Evolutionary conservation across 2,797 vertebrate species (phyloP).

Genomic region (Rhinoraja longicauda): DNA sequence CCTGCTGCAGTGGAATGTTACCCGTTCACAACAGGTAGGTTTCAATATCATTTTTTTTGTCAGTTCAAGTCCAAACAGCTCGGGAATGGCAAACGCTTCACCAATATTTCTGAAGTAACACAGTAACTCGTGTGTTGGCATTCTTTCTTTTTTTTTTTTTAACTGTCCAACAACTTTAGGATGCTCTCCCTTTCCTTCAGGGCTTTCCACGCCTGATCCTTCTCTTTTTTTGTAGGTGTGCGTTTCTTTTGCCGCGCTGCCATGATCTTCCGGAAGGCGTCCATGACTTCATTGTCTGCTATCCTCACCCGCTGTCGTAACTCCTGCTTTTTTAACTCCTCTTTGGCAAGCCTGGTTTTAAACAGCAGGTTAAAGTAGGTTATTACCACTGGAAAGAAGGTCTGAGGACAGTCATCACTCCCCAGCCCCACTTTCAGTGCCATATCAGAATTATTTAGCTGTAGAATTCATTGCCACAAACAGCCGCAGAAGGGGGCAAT

Average conservation of each 20-base stretch:
- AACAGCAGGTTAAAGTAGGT: neutral
- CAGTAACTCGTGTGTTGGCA: slow-evolving; percentile 44
- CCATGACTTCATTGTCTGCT: slow-evolving; percentile 95
- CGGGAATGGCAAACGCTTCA: slow-evolving; percentile 3
- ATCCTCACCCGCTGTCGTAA: slow-evolving; percentile 88
- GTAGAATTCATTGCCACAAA: too few relatives aligned
- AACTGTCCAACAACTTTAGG: slow-evolving; percentile 86
- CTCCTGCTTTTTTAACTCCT: slow-evolving; percentile 91
- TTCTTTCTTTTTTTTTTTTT: slow-evolving; percentile 32
- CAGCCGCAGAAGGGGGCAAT: too few relatives aligned
- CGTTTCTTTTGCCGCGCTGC: slow-evolving; percentile 96
- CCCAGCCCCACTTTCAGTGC: neutral
- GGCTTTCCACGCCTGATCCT: slow-evolving; percentile 95
- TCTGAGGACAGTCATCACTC: neutral
- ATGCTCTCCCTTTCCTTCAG: slow-evolving; percentile 94
- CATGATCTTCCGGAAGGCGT: slow-evolving; percentile 95
- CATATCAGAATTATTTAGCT: too few relatives aligned
- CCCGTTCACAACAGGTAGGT: slow-evolving; percentile 4
- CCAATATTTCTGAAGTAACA: slow-evolving; percentile 46
- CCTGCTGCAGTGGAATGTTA: slow-evolving; percentile 17
- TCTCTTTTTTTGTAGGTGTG: slow-evolving; percentile 95
- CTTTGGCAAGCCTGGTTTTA: slow-evolving; percentile 74
- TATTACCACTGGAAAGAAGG: neutral
- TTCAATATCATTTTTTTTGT: neutral
- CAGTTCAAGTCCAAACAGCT: slow-evolving; percentile 9